These are phyloP conservation scores for Conus ventricosus DNA, from an alignment of 1,140 invertebrate species.

Conservation along the genomic window DNA sequence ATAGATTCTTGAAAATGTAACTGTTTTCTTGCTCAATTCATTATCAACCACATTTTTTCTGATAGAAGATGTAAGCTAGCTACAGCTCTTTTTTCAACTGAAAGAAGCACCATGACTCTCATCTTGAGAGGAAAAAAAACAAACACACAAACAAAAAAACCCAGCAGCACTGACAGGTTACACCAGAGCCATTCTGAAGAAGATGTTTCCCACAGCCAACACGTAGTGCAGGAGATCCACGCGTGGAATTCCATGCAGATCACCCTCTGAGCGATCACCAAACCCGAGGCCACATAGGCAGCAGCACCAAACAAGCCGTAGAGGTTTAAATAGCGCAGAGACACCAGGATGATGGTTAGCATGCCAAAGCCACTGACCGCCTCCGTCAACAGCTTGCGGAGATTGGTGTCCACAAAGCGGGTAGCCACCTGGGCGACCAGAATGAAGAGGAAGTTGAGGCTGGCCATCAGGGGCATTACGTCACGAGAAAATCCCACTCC, in stretches of 20 bases:
- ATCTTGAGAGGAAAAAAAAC: no score
- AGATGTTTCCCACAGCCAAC: constrained; percentile 55
- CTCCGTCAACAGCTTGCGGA: constrained; percentile 44
- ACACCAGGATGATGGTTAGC: constrained; percentile 51
- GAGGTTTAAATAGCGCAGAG: constrained; percentile 46
- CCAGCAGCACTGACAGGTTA: not conserved
- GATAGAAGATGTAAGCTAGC: no score
- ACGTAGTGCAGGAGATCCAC: constrained; percentile 61
- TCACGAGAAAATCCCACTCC: constrained; percentile 54
- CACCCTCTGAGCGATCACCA: constrained; percentile 49
- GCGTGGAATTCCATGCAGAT: constrained; percentile 45
- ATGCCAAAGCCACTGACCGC: constrained; percentile 57
- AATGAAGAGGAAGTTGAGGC: constrained; percentile 52
- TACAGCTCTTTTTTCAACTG: no score
- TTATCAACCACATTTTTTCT: no score
- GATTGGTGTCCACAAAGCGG: constrained; percentile 41
- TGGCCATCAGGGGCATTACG: constrained; percentile 41
- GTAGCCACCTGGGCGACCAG: constrained; percentile 39
- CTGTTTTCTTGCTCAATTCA: no score
- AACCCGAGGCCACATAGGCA: constrained; percentile 52
- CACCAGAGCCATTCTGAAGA: constrained; percentile 44
- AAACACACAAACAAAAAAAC: no score
- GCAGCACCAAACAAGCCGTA: constrained; percentile 52
- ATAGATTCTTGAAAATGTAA: no score
- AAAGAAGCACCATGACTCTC: no score